phyloP scores from a whole-genome alignment of 1,140 invertebrate species.

The Drosophila arizonae region DNA sequence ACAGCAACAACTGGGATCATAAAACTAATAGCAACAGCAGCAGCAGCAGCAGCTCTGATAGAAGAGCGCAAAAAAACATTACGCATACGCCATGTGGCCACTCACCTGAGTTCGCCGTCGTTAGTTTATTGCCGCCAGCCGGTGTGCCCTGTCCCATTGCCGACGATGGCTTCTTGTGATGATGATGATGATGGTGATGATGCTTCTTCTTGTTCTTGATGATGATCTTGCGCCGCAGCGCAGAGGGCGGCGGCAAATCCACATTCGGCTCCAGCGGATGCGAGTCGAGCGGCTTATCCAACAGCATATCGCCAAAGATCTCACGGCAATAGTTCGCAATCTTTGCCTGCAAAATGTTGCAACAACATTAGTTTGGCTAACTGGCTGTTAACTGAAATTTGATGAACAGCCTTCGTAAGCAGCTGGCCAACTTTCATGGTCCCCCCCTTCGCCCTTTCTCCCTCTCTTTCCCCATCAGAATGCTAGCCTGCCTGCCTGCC shows the following conservation, averaged over 20 bases:
- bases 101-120: constrained; percentile 80
- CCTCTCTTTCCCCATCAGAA: background rate
- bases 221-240: constrained; percentile 95
- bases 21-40: constrained; percentile 39
- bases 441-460: no score
- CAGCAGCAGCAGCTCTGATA: constrained; percentile 18
- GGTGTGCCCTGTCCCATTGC: constrained; percentile 50
- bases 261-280: constrained; percentile 91
- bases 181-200: constrained; percentile 90
- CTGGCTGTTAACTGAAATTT: constrained; percentile 59
- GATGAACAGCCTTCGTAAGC: constrained; percentile 29
- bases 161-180: constrained; percentile 82
- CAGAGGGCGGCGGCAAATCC: constrained; percentile 93
- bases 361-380: constrained; percentile 24
- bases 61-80: constrained; percentile 17
- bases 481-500: background rate
- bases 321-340: constrained; percentile 98
- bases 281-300: constrained; percentile 93
- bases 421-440: constrained; percentile 28
- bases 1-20: constrained; percentile 25
- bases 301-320: constrained; percentile 97
- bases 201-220: constrained; percentile 99
- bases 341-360: constrained; percentile 88
- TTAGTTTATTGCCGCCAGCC: constrained; percentile 70
- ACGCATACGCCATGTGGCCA: constrained; percentile 30